phyloP scores from a whole-genome alignment of 2,797 vertebrate species.

The Heliangelus exortis region DNA sequence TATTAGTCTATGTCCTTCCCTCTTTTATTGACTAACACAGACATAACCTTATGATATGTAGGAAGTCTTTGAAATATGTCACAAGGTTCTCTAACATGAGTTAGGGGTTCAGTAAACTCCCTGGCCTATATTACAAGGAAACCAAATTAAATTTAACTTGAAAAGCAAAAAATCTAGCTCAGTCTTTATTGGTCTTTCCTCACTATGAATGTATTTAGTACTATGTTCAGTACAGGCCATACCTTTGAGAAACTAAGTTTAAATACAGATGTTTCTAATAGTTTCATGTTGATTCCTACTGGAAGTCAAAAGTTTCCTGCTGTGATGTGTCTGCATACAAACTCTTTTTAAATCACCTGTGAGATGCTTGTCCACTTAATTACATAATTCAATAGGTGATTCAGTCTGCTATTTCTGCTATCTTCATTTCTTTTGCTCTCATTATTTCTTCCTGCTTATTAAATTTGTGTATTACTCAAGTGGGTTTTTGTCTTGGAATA shows the following conservation, averaged over 20 bases:
- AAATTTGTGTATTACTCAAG: background rate
- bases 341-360: background rate
- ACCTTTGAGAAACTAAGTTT: background rate
- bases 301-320: background rate
- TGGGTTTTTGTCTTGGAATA: background rate
- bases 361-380: background rate
- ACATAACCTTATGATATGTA: background rate
- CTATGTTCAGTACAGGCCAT: background rate
- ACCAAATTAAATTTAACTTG: background rate
- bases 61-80: background rate
- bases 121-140: background rate
- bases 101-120: background rate
- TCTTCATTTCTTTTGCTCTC: background rate
- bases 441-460: background rate
- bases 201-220: background rate
- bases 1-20: background rate
- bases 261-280: background rate
- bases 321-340: background rate
- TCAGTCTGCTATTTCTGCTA: background rate
- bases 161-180: background rate
- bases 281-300: background rate
- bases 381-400: background rate
- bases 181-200: background rate
- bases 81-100: background rate
- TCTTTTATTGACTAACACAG: background rate